Conservation (phyloP, 2,113 vertebrate genomes). For the Paradoxurus hermaphroditus region DNA sequence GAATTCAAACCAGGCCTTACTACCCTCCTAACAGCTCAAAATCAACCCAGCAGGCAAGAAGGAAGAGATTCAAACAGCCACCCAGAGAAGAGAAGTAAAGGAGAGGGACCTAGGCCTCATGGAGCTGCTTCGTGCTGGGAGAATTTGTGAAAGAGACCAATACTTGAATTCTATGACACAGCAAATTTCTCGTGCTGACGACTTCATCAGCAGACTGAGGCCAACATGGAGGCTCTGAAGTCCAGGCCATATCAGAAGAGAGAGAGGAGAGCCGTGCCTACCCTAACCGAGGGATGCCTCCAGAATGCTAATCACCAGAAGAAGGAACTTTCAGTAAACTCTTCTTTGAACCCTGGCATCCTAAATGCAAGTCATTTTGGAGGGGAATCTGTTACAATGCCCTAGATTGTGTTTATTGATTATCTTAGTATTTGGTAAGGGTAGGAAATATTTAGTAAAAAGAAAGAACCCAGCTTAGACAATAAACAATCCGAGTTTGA, state of each 20-base stretch:
- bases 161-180: constrained; percentile 42
- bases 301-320: background rate
- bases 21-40: background rate
- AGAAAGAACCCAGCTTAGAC: background rate
- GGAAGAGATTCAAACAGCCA: background rate
- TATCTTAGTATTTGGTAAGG: background rate
- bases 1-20: background rate
- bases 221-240: constrained; percentile 25
- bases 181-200: constrained; percentile 1
- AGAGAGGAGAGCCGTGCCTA: background rate
- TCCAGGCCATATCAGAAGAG: background rate
- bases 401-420: background rate
- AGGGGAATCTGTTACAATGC: background rate
- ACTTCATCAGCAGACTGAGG: background rate
- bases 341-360: constrained; percentile 39
- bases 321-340: background rate
- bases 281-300: background rate
- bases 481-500: background rate
- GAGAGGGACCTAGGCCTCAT: background rate
- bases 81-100: background rate
- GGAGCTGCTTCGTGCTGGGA: background rate
- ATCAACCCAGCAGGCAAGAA: background rate
- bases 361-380: constrained; percentile 37
- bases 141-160: background rate
- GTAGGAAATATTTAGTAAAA: background rate